phyloP scores from a whole-genome alignment of 2,888 invertebrate genomes.

The Eustalomyia histrio region DNA sequence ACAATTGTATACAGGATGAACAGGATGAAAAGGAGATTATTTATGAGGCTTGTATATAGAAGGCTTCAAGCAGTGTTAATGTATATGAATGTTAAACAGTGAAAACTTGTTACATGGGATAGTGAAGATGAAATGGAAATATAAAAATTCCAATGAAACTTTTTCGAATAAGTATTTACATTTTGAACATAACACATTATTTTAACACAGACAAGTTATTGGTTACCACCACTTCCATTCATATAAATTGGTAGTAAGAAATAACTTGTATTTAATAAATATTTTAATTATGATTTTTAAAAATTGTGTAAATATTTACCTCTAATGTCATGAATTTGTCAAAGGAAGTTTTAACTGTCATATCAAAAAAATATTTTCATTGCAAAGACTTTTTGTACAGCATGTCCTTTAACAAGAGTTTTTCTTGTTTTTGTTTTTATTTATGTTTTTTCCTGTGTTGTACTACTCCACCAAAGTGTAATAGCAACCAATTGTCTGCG shows the following conservation, averaged over 20 bases:
- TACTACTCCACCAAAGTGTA: slow-evolving; percentile 47
- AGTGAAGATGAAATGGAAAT: not conserved
- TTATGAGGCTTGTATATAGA: not conserved
- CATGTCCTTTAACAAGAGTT: slow-evolving; percentile 7
- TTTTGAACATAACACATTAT: too few species aligned
- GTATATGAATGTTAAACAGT: slow-evolving; percentile 3
- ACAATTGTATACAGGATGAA: slow-evolving; percentile 17
- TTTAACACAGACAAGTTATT: too few species aligned
- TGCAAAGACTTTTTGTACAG: not conserved
- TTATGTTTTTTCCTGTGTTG: slow-evolving; percentile 21
- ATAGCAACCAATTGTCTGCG: slow-evolving; percentile 66
- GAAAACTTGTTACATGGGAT: not conserved
- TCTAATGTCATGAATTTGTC: too few species aligned
- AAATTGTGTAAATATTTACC: too few species aligned
- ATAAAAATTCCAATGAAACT: too few species aligned
- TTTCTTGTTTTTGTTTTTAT: not conserved
- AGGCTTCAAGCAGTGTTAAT: slow-evolving; percentile 18
- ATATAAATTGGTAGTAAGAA: too few species aligned
- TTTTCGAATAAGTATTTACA: too few species aligned
- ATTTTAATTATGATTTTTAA: too few species aligned
- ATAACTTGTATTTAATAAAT: too few species aligned
- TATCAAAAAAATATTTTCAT: too few species aligned
- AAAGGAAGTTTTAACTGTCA: too few species aligned
- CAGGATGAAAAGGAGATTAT: slow-evolving; percentile 27
- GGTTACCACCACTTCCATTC: too few species aligned